These are phyloP conservation scores for Parasteatoda lunata DNA, from an alignment of 2,888 invertebrate species.

Conservation along the genomic window DNA sequence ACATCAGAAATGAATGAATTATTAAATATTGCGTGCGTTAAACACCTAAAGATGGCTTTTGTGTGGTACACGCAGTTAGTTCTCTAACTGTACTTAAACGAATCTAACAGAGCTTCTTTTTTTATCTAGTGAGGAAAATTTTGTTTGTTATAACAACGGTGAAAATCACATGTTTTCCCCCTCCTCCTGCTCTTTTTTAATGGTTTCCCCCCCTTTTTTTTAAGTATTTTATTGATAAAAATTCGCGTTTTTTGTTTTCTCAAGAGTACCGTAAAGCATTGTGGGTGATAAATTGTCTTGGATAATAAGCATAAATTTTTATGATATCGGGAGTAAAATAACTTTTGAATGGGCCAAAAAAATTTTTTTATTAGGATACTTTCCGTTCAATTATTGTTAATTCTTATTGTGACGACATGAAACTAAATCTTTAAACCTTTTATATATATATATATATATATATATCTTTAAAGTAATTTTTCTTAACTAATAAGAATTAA, in stretches of 20 bases:
- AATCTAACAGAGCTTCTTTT: constrained; percentile 48
- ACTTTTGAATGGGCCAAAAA: neutral
- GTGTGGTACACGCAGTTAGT: constrained; percentile 64
- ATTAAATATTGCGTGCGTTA: constrained; percentile 61
- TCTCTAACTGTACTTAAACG: constrained; percentile 65
- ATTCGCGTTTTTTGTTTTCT: constrained; percentile 35
- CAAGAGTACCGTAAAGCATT: neutral
- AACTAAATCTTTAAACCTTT: no score
- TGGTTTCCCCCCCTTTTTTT: neutral
- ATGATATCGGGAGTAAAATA: neutral
- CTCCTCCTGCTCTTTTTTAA: constrained; percentile 2
- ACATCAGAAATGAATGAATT: constrained; percentile 60
- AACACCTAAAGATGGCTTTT: constrained; percentile 43
- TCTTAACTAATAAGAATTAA: no score
- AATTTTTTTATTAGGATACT: no score
- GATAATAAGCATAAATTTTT: neutral
- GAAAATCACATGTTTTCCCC: constrained; percentile 32
- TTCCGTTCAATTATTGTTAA: no score
- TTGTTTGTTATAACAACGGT: constrained; percentile 58
- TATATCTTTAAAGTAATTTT: no score
- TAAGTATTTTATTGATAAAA: neutral
- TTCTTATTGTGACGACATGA: no score
- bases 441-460: no score
- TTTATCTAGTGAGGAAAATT: constrained; percentile 54
- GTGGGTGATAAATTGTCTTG: neutral